Base-by-base conservation (phyloP, 2,888 invertebrate genomes). In the Hydraecia micacea region DNA sequence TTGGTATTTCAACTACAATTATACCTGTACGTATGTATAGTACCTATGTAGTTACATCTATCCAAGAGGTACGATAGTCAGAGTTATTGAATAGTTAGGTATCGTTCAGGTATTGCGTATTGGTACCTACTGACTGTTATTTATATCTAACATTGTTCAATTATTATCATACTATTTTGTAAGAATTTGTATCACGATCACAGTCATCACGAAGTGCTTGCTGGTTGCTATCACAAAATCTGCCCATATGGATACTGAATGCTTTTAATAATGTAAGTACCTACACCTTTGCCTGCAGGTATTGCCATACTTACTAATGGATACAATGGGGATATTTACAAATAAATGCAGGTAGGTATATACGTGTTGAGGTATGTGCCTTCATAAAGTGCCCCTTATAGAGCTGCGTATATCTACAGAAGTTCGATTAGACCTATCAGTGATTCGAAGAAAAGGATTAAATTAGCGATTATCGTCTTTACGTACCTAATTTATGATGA, bases 401-500 rank as follows among this genome's bases (percentile, higher is more conserved):
- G 18, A 62, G 21, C 52, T 73, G n/a, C 15, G 7, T 62, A 49
- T 18, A 49, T 42, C 9, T 77, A 52, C 65, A 46, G 32, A 66
- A 75, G 49, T 60, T 52, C 28, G 83, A 52, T 79, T 76, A 76
- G 18, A 58, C 21, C 39, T 67, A 83, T 69, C 79, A 49, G 39
- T 49, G 32, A 65, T 77, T 77, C n/a, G 39, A 63, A 55, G 58
- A 69, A 77, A 52, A 25, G 65, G 49, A 70, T 80, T 79, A 32
- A 81, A 73, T 81, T 49, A 55, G 32, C 65, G 32, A 65, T 60
- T 62, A 83, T 42, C 25, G 15, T 66, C 25, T 58, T 58, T 42
- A 77, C 63, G 58, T 69, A 77, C 63, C 49, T 69, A 77, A 69
- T 58, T 63, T 65, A 65, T 67, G 77, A 83, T 65, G 83, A 77